Evolutionary conservation across 2,797 vertebrate genomes (phyloP).

Genomic region (Epinephelus coioides): DNA sequence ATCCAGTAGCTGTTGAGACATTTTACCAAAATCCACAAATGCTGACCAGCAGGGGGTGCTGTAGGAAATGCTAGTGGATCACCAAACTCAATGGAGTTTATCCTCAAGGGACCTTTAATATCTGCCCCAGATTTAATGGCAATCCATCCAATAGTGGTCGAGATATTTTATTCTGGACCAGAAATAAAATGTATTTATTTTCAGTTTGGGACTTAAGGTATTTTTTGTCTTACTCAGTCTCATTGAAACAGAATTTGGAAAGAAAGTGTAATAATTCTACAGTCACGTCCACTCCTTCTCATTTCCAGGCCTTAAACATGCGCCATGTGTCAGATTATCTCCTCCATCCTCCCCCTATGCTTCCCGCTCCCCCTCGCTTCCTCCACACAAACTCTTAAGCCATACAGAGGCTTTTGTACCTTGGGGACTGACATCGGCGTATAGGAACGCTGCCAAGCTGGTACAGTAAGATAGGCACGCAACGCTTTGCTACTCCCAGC

Average conservation of each 20-base stretch:
- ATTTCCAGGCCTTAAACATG: slow-evolving; percentile 47
- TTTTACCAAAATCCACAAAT: no score
- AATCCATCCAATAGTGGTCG: no score
- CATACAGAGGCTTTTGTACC: slow-evolving; percentile 55
- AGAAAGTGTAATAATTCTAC: slow-evolving; percentile 27
- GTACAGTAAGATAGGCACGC: slow-evolving; percentile 71
- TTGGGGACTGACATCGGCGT: slow-evolving; percentile 60
- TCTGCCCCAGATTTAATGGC: no score
- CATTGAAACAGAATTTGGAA: slow-evolving; percentile 12
- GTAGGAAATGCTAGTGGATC: no score
- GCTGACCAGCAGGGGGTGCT: no score
- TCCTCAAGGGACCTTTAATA: no score
- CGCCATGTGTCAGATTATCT: slow-evolving; percentile 64
- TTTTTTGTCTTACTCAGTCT: background rate
- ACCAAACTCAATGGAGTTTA: no score
- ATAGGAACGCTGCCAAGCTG: slow-evolving; percentile 70
- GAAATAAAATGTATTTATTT: background rate
- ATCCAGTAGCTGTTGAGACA: no score
- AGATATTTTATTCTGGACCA: no score
- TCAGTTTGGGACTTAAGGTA: background rate
- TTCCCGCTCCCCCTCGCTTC: slow-evolving; percentile 39
- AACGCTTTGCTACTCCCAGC: slow-evolving; percentile 51
- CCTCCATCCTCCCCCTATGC: slow-evolving; percentile 35
- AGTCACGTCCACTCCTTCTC: slow-evolving; percentile 19
- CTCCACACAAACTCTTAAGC: slow-evolving; percentile 55